phyloP scores from a whole-genome alignment of 2,888 invertebrate genomes.

The Gymnocheta viridis region DNA sequence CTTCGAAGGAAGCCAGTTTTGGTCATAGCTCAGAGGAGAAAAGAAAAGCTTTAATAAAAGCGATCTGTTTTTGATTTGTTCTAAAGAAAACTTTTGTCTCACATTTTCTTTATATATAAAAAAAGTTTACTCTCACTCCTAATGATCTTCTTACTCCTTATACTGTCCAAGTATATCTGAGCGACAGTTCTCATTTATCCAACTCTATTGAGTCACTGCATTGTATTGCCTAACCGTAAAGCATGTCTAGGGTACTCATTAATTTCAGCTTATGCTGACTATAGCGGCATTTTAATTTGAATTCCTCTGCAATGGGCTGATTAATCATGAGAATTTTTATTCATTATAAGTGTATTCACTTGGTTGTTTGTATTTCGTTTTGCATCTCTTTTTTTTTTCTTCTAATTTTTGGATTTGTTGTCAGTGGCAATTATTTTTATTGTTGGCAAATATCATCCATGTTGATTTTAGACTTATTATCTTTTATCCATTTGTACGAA shows the following conservation, averaged over 20 bases:
- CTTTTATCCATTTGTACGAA: neutral
- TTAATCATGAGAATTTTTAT: constrained; percentile 50
- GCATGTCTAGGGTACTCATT: neutral
- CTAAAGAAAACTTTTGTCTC: too few relatives aligned
- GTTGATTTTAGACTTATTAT: constrained; percentile 47
- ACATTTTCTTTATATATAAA: too few relatives aligned
- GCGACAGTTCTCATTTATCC: too few relatives aligned
- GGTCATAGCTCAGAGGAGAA: too few relatives aligned
- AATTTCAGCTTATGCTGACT: neutral
- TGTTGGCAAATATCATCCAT: constrained; percentile 55
- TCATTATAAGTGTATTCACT: neutral
- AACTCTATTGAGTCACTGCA: too few relatives aligned
- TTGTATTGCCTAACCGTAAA: too few relatives aligned
- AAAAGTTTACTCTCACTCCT: too few relatives aligned
- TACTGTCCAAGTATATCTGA: too few relatives aligned
- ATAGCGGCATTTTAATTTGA: neutral
- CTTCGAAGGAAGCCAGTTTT: too few relatives aligned
- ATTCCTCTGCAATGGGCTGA: constrained; percentile 7
- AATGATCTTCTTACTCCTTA: too few relatives aligned
- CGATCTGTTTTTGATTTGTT: too few relatives aligned
- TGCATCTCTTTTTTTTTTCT: neutral
- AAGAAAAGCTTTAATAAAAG: too few relatives aligned
- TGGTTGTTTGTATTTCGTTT: neutral
- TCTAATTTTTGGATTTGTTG: constrained; percentile 21
- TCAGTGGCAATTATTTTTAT: constrained; percentile 60